Evolutionary conservation across 2,797 vertebrate genomes (phyloP).

Genomic region (Gouania willdenowi): DNA sequence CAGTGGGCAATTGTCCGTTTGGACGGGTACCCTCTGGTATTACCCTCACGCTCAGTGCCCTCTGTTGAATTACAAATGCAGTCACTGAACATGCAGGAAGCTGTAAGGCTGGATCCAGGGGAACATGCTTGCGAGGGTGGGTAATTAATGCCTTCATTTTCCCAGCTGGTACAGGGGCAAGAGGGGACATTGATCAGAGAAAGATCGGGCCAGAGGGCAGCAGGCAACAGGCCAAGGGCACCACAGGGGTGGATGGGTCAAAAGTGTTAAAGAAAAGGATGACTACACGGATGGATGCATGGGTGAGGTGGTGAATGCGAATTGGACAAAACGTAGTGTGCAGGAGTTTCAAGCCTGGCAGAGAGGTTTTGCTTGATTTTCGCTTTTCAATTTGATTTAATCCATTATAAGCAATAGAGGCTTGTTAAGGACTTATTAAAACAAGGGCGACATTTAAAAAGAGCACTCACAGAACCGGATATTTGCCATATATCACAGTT

Average conservation of each 20-base stretch:
- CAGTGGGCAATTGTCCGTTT: slow-evolving; percentile 54
- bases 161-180: slow-evolving; percentile 20
- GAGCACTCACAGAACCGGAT: too few species aligned
- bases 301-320: slow-evolving; percentile 21
- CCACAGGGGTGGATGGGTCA: slow-evolving; percentile 44
- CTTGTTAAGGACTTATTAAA: too few species aligned
- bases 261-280: slow-evolving; percentile 28
- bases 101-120: slow-evolving; percentile 42
- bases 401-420: too few species aligned
- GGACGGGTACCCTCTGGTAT: slow-evolving; percentile 63
- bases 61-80: slow-evolving; percentile 61
- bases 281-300: slow-evolving; percentile 11
- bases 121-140: slow-evolving; percentile 63
- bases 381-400: too few species aligned
- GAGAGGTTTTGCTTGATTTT: slow-evolving; percentile 30
- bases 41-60: slow-evolving; percentile 48
- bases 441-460: too few species aligned
- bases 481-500: too few species aligned
- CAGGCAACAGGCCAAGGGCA: slow-evolving; percentile 25
- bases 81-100: slow-evolving; percentile 52
- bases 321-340: neutral
- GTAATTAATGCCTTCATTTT: slow-evolving; percentile 71
- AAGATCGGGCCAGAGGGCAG: slow-evolving; percentile 35
- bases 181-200: slow-evolving; percentile 51
- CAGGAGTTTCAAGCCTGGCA: slow-evolving; percentile 36